phyloP scores from a whole-genome alignment of 2,797 vertebrate genomes.

The Diplodus sargus region DNA sequence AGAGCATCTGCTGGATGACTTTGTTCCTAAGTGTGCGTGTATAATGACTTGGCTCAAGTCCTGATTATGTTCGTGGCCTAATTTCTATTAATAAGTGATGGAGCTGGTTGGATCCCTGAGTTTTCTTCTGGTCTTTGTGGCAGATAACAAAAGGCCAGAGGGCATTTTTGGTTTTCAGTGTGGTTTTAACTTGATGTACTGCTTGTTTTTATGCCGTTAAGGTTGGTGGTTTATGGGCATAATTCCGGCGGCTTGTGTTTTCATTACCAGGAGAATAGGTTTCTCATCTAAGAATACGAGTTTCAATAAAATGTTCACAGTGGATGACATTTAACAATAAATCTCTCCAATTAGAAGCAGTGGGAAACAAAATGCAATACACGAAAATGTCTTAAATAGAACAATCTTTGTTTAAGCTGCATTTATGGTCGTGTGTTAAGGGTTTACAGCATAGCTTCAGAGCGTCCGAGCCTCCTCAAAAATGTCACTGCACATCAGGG shows the following conservation, averaged over 20 bases:
- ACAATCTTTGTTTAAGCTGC: not conserved
- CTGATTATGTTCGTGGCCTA: slow-evolving; percentile 63
- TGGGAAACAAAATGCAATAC: not conserved
- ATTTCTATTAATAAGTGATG: slow-evolving; percentile 71
- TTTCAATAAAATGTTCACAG: not conserved
- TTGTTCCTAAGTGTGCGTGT: slow-evolving; percentile 50
- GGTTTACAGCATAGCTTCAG: too few species aligned
- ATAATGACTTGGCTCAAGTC: slow-evolving; percentile 57
- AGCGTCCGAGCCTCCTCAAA: not conserved
- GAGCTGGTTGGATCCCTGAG: slow-evolving; percentile 34
- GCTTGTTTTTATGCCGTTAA: slow-evolving; percentile 4
- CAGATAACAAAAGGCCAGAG: slow-evolving; percentile 1
- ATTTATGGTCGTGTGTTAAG: not conserved
- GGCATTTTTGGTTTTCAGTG: not conserved
- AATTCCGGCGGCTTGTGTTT: slow-evolving; percentile 6
- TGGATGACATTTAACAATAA: not conserved
- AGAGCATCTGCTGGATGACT: slow-evolving; percentile 58
- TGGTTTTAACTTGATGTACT: slow-evolving; percentile 15
- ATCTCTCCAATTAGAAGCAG: not conserved
- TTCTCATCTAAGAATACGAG: not conserved
- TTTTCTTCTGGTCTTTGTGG: not conserved
- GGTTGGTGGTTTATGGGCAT: not conserved
- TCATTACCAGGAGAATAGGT: not conserved
- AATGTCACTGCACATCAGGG: not conserved
- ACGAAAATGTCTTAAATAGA: not conserved